Base-by-base conservation (phyloP, 1,140 invertebrate genomes). In the Eumeta japonica region DNA sequence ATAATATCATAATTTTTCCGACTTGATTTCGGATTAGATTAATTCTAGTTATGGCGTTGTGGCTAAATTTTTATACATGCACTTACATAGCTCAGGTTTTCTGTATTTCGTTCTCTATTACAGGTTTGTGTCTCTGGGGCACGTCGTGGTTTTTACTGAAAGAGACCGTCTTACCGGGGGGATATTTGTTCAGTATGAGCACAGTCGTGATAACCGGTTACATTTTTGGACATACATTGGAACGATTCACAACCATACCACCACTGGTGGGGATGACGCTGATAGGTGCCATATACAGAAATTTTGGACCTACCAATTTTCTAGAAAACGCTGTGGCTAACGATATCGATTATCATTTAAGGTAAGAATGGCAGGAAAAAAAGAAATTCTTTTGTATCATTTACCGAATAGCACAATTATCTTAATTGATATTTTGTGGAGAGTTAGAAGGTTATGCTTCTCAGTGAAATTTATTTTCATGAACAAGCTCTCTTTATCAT, bases 201-300 rank as follows among this genome's bases (percentile, higher is more conserved):
- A 65, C 85, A 1, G 70, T 90, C 1, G 75, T 80, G 10, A 76
- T 92, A 12, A 81, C 81, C 0, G 88, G 88, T 2, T 85, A 90
- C 59, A 81, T 91, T 35, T 87, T 84, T 12, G 92, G 91, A 18
- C 88, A 87, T 74, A 59, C 89, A 1, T 57, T 88, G 37, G 82
- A 83, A 14, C 50, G 66, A 43, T 75, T 89, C 28, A 81, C 87
- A 13, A 85, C 83, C 7, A 64, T 95, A 38, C 92, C 91, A 14
- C 81, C 90, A 2, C 73, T 96, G 1, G 84, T 92, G 39, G 91
- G 90, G 2, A 92, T 92, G 88, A 81, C 92, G 10, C 48, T 90
- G 37, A 83, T 85, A 9, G 90, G 90, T 28, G 82, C 90, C 14
- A 48, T 89, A 10, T 81, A 87, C 46, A 82, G 85, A 62, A 91